These are phyloP conservation scores for Gephyroberyx darwinii DNA, from an alignment of 2,797 vertebrate species.

Conservation along the genomic window DNA sequence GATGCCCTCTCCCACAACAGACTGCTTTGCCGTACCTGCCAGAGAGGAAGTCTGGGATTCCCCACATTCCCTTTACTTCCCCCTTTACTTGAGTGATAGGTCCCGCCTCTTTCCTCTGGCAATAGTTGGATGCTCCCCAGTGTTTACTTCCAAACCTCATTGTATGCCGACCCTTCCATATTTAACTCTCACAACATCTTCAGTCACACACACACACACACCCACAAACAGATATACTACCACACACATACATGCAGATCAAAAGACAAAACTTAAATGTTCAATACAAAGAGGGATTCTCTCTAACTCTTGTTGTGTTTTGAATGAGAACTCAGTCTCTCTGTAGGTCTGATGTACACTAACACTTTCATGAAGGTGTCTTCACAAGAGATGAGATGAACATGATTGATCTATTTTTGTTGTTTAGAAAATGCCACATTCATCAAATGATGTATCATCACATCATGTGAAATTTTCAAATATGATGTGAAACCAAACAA, in stretches of 20 bases:
- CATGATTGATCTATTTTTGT: no score
- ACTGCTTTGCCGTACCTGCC: conserved; percentile 19
- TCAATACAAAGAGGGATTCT: no score
- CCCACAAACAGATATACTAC: neutral
- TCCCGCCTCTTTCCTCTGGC: conserved; percentile 45
- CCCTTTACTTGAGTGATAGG: conserved; percentile 47
- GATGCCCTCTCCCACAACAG: conserved; percentile 4
- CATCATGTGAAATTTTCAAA: no score
- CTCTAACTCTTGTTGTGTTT: no score
- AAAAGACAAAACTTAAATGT: no score
- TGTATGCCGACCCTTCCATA: conserved; percentile 10
- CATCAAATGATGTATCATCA: no score
- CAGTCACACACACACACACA: neutral
- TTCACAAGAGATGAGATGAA: no score
- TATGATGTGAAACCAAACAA: no score
- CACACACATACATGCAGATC: neutral
- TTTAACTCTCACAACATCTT: neutral
- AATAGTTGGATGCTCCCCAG: conserved; percentile 31
- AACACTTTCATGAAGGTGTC: no score
- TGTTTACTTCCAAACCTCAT: conserved; percentile 32
- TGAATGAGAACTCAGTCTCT: no score
- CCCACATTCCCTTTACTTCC: conserved; percentile 73
- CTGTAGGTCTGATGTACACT: no score
- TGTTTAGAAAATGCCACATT: no score
- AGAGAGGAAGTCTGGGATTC: conserved; percentile 71